phyloP scores from a whole-genome alignment of 2,888 invertebrate species.

The Spisula subtruncata region DNA sequence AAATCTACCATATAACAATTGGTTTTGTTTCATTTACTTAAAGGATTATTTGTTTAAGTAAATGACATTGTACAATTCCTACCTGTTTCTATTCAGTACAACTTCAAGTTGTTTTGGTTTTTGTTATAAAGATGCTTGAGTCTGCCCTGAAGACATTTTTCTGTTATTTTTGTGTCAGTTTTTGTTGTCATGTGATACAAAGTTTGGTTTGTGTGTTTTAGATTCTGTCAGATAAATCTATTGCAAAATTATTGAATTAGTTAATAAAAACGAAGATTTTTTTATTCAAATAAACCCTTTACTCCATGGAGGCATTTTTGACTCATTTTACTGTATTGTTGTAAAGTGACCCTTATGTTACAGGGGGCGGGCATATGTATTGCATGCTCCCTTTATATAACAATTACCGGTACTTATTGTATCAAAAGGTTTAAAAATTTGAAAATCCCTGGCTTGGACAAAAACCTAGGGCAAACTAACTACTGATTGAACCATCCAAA shows the following conservation, averaged over 20 bases:
- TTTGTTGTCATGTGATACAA: neutral
- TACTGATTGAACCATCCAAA: too few species aligned
- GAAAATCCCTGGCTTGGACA: too few species aligned
- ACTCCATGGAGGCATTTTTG: too few species aligned
- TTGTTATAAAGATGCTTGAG: neutral
- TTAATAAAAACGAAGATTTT: neutral
- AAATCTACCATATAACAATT: neutral
- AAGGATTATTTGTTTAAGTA: slow-evolving; percentile 12
- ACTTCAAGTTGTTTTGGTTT: neutral
- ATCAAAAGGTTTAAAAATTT: too few species aligned
- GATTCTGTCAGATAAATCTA: neutral
- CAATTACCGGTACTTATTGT: too few species aligned
- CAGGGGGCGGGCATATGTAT: too few species aligned
- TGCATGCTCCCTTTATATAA: too few species aligned
- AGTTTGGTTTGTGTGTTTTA: neutral
- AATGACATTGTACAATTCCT: neutral
- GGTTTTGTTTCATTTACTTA: neutral
- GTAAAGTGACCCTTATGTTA: too few species aligned
- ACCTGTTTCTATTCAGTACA: neutral
- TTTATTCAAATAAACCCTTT: neutral
- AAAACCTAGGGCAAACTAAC: too few species aligned
- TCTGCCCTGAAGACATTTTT: neutral
- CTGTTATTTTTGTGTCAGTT: neutral
- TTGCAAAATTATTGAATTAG: neutral
- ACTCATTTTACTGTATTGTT: too few species aligned